These are phyloP conservation scores for Cottoperca gobio DNA, from an alignment of 2,797 vertebrate species.

Conservation along the genomic window DNA sequence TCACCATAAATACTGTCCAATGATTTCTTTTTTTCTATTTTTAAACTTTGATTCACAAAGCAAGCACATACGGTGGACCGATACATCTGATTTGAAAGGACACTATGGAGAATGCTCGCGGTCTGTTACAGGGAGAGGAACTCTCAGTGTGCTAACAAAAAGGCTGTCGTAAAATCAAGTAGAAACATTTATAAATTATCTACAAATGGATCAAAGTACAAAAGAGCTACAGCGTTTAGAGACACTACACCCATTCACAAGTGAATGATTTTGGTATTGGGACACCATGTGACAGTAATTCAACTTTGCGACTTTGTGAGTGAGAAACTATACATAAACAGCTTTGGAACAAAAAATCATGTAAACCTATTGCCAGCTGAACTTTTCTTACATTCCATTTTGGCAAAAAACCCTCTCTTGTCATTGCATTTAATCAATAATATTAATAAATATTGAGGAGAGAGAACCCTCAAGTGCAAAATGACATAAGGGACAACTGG, in stretches of 20 bases:
- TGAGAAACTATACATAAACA: slow-evolving; percentile 43
- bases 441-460: slow-evolving; percentile 34
- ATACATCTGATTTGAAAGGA: slow-evolving; percentile 89
- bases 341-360: slow-evolving; percentile 56
- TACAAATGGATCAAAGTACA: slow-evolving; percentile 95
- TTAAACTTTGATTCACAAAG: slow-evolving; percentile 85
- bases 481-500: slow-evolving; percentile 16
- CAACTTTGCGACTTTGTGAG: slow-evolving; percentile 37
- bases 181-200: slow-evolving; percentile 97
- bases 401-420: slow-evolving; percentile 45
- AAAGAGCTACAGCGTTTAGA: slow-evolving; percentile 85
- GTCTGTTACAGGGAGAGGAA: slow-evolving; percentile 86
- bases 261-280: slow-evolving; percentile 71
- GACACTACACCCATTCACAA: slow-evolving; percentile 73
- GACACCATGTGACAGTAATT: slow-evolving; percentile 45
- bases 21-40: slow-evolving; percentile 72
- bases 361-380: slow-evolving; percentile 52
- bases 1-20: slow-evolving; percentile 89
- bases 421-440: slow-evolving; percentile 34
- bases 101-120: slow-evolving; percentile 90
- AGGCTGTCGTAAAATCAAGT: slow-evolving; percentile 96
- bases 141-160: slow-evolving; percentile 91
- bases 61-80: slow-evolving; percentile 88
- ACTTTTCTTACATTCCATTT: slow-evolving; percentile 65
- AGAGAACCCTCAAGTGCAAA: slow-evolving; percentile 44